These are phyloP conservation scores for Ochropacha duplaris DNA, from an alignment of 2,888 invertebrate species.

Conservation along the genomic window DNA sequence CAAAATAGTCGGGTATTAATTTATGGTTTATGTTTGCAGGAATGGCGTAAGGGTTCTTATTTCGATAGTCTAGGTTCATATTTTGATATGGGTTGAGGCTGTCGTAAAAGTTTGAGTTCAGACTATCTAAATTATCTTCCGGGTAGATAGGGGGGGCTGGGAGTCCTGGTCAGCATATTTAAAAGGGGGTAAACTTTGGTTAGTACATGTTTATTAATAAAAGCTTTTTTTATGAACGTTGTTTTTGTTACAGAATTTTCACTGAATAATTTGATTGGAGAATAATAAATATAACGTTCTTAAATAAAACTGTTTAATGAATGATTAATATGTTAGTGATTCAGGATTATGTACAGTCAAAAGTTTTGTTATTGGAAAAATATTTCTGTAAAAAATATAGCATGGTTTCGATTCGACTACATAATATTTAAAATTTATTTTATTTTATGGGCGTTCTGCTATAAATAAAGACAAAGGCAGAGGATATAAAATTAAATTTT, in stretches of 20 bases:
- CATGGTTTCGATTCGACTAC: background rate
- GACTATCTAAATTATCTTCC: constrained; percentile 71
- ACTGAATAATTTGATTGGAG: background rate
- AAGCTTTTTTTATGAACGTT: constrained; percentile 21
- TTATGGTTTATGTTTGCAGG: constrained; percentile 76
- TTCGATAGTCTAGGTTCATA: constrained; percentile 59
- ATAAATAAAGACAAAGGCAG: too few relatives aligned
- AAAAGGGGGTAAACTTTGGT: constrained; percentile 38
- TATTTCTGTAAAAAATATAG: background rate
- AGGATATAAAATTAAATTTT: too few relatives aligned
- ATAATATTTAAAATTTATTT: too few relatives aligned
- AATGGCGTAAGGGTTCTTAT: constrained; percentile 79
- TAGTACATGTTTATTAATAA: constrained; percentile 24
- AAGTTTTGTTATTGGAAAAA: background rate
- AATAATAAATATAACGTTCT: constrained; percentile 11
- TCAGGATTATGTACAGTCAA: background rate
- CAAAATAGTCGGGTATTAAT: constrained; percentile 62
- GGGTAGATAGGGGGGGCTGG: constrained; percentile 42
- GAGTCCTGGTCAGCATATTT: constrained; percentile 68
- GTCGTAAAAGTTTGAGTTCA: constrained; percentile 72
- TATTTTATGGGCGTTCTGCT: too few relatives aligned
- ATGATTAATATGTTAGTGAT: constrained; percentile 16
- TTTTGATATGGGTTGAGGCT: constrained; percentile 68
- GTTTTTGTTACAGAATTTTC: background rate
- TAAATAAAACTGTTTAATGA: constrained; percentile 15